A percentile compares a stretch with the other conserved stretches of the same genome.
These are phyloP conservation scores for Pectinophora gossypiella DNA, from an alignment of 1,140 invertebrate genomes.

Conservation along the genomic window DNA sequence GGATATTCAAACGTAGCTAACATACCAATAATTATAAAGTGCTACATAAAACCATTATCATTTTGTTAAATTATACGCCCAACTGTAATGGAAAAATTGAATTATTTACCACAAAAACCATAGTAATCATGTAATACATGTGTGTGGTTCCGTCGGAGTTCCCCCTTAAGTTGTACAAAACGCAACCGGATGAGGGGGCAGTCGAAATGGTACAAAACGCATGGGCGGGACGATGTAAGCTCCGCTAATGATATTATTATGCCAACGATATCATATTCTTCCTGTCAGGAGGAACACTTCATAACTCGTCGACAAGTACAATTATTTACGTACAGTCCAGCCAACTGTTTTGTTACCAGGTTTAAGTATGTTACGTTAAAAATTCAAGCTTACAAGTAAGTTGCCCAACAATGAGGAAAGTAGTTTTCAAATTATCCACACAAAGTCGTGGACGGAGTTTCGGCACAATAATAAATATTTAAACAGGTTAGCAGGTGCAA, in stretches of 20 bases:
- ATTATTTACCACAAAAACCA: not conserved
- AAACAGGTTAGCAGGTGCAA: slow-evolving; percentile 57
- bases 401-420: slow-evolving; percentile 23
- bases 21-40: too few species aligned
- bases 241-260: slow-evolving; percentile 50
- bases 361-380: too few species aligned
- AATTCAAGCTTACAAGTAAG: too few species aligned
- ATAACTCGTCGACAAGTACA: not conserved
- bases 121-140: not conserved
- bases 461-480: slow-evolving; percentile 56
- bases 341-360: too few species aligned
- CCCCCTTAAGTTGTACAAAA: slow-evolving; percentile 19
- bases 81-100: not conserved
- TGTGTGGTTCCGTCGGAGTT: slow-evolving; percentile 4
- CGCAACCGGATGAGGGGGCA: slow-evolving; percentile 44
- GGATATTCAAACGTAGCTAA: too few species aligned
- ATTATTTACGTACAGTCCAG: too few species aligned
- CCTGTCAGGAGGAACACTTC: not conserved
- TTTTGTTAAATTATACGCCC: not conserved
- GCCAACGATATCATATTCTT: slow-evolving; percentile 9
- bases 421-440: slow-evolving; percentile 31
- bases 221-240: slow-evolving; percentile 51
- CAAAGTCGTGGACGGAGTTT: slow-evolving; percentile 25
- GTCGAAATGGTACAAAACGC: slow-evolving; percentile 55
- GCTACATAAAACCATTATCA: not conserved